A percentile compares a stretch with the other conserved stretches of the same genome.
These are phyloP conservation scores for Corvus hawaiiensis DNA, from an alignment of 2,113 vertebrate genomes.

Conservation along the genomic window DNA sequence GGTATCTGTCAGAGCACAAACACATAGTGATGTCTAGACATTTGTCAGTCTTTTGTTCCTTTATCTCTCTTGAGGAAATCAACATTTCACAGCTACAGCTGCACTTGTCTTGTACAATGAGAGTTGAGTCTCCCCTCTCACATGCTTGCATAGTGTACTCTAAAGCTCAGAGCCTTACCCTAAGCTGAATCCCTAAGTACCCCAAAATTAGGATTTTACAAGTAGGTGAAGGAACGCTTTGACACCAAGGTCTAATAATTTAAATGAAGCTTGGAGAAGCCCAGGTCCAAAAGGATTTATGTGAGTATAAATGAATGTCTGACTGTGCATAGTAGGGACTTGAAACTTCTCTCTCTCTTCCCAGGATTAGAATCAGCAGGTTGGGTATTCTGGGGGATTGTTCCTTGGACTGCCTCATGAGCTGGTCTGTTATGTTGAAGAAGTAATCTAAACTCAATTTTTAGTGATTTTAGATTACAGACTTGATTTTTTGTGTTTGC, in stretches of 20 bases:
- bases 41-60: background rate
- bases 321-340: background rate
- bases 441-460: background rate
- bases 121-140: background rate
- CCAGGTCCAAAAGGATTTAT: background rate
- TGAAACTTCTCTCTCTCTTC: background rate
- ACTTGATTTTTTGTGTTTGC: background rate
- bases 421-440: background rate
- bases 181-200: background rate
- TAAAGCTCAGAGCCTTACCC: background rate
- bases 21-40: background rate
- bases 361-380: background rate
- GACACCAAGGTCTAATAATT: background rate
- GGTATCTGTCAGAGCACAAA: background rate
- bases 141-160: accelerated
- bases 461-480: background rate
- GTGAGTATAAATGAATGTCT: background rate
- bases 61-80: background rate
- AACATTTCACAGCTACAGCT: background rate
- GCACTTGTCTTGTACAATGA: background rate
- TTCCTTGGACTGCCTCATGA: accelerated
- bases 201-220: background rate
- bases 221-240: background rate
- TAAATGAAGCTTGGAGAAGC: background rate
- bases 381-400: background rate